These are phyloP conservation scores for Capromys pilorides DNA, from an alignment of 2,797 vertebrate genomes.

Conservation along the genomic window DNA sequence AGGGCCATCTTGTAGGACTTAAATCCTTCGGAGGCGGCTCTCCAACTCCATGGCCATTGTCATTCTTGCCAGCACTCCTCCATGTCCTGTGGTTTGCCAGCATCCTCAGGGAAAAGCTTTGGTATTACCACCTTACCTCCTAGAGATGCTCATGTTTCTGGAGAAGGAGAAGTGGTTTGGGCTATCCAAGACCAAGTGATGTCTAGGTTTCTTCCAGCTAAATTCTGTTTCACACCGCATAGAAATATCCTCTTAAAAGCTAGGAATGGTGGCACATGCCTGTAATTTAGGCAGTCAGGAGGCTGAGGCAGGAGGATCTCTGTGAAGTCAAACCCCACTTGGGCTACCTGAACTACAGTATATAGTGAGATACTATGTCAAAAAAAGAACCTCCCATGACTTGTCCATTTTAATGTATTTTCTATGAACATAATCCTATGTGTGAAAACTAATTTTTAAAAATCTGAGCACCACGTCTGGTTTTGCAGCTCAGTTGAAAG, in stretches of 20 bases:
- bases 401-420: background rate
- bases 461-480: background rate
- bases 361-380: background rate
- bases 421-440: background rate
- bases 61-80: background rate
- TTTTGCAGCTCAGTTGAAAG: constrained; percentile 13
- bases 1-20: background rate
- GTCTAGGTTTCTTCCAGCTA: background rate
- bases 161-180: background rate
- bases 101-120: background rate
- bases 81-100: background rate
- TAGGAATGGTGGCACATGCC: background rate
- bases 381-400: background rate
- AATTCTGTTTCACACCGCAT: background rate
- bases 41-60: background rate
- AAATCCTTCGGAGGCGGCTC: background rate
- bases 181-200: background rate
- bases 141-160: background rate
- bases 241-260: background rate
- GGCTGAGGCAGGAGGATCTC: background rate
- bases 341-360: background rate
- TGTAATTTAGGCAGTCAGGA: background rate
- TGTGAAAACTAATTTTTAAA: background rate
- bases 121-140: background rate
- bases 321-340: background rate